Percentiles rank a stretch among this genome's conserved stretches.
Conservation (phyloP, 2,888 invertebrate species). For the Himalopsyche anomala region DNA sequence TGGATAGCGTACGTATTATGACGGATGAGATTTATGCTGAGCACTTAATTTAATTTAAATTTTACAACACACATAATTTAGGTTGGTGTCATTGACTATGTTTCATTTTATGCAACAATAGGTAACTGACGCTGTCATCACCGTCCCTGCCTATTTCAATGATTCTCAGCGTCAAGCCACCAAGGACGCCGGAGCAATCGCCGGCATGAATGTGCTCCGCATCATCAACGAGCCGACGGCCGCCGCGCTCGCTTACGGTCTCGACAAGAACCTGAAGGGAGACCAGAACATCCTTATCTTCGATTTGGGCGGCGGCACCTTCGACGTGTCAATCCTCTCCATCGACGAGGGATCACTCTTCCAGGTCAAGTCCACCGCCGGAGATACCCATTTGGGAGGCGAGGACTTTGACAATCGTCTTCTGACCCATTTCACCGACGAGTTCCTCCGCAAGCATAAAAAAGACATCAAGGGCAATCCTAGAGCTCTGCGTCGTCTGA, state of each 20-base stretch:
- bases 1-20: too few relatives aligned
- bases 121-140: constrained; percentile 86
- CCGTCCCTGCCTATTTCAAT: constrained; percentile 90
- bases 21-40: too few relatives aligned
- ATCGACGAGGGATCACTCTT: constrained; percentile 92
- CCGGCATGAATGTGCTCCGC: constrained; percentile 90
- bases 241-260: constrained; percentile 90
- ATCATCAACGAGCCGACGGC: constrained; percentile 95
- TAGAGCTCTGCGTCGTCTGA: constrained; percentile 91
- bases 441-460: constrained; percentile 95
- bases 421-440: constrained; percentile 92
- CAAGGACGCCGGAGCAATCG: constrained; percentile 91
- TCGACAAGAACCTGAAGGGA: constrained; percentile 85
- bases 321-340: constrained; percentile 93
- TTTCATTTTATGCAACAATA: constrained; percentile 37
- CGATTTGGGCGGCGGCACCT: constrained; percentile 91
- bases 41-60: too few relatives aligned
- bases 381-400: constrained; percentile 88
- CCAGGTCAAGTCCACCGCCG: constrained; percentile 88
- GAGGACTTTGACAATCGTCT: constrained; percentile 89
- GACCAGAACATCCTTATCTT: constrained; percentile 86
- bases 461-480: constrained; percentile 93
- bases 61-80: too few relatives aligned
- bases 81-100: background rate
- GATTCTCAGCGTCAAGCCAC: constrained; percentile 90